Evolutionary conservation across 2,113 vertebrate genomes (phyloP).

Genomic region (Tetrao urogallus): DNA sequence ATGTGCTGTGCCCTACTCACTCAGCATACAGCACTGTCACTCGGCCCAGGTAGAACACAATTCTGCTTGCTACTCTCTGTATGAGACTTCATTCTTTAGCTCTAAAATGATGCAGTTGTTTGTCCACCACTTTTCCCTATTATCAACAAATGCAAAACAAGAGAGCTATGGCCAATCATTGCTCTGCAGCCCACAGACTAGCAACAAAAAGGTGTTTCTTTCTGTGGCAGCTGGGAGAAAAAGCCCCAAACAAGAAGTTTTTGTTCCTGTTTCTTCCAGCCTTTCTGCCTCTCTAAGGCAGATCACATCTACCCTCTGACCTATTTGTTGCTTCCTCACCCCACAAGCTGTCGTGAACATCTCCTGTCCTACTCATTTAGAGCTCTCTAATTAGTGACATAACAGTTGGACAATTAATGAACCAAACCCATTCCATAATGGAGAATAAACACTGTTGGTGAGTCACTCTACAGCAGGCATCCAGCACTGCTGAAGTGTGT

Average conservation of each 20-base stretch:
- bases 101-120: background rate
- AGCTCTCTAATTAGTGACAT: constrained; percentile 34
- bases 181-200: background rate
- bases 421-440: constrained; percentile 19
- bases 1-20: background rate
- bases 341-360: constrained; percentile 24
- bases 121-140: background rate
- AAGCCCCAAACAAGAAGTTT: background rate
- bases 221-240: background rate
- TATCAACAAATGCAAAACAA: background rate
- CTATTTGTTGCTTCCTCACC: background rate
- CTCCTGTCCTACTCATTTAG: background rate
- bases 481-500: background rate
- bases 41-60: background rate
- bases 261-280: background rate
- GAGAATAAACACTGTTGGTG: constrained; percentile 43
- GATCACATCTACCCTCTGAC: background rate
- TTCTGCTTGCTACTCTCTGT: background rate
- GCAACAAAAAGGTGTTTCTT: background rate
- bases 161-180: background rate
- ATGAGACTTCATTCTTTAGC: background rate
- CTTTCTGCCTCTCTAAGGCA: background rate
- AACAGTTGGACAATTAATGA: constrained; percentile 35
- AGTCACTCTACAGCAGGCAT: constrained; percentile 45
- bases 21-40: background rate